Evolutionary conservation across 2,888 invertebrate genomes (phyloP), one percentile per base, ranked within the genome.

Genomic region (Temnothorax unifasciatus): DNA sequence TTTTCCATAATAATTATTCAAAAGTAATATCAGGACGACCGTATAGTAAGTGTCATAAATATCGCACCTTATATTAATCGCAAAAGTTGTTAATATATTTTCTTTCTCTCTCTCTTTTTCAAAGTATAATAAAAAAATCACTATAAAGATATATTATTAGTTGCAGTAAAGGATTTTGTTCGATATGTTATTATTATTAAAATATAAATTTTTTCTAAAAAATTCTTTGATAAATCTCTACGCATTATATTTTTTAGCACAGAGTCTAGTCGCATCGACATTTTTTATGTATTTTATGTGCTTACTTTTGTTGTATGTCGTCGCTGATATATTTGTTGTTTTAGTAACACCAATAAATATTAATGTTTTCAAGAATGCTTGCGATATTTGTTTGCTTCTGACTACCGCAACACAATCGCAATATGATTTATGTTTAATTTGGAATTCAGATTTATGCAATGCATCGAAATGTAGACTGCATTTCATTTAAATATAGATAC

Each of bases 1-100:
- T 54, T 66, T 57, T 66, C 77, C 44, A 8, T n/a, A 59, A 25
- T 8, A 15, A 47, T 79, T 79, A 18, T 59, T 69, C 69, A 25
- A 69, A 47, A 38, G 11, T 38, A 38, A n/a, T 38, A 25, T 52
- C 38, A 47, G 15, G 4, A 18, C 38, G 4, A n/a, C n/a, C 21
- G 44, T 66, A 18, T 44, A 44, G 44, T 47, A 41, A 44, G 9
- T 66, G 44, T 47, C 44, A 29, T 66, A 66, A 66, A 44, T 29
- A 5, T 44, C n/a, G n/a, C 5, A 18, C 15, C 8, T 25, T 41
- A 18, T 8, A 52, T 64, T 54, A 77, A 66, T 54, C n/a, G 9
- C n/a, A 57, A 44, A 57, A 44, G 6, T 57, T 68, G 5, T 66
- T 68, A n/a, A 44, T 29, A 41, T 66, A 18, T 77, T 54, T 13